phyloP scores from a whole-genome alignment of 1,140 invertebrate genomes.

The Catajapyx aquilonaris region DNA sequence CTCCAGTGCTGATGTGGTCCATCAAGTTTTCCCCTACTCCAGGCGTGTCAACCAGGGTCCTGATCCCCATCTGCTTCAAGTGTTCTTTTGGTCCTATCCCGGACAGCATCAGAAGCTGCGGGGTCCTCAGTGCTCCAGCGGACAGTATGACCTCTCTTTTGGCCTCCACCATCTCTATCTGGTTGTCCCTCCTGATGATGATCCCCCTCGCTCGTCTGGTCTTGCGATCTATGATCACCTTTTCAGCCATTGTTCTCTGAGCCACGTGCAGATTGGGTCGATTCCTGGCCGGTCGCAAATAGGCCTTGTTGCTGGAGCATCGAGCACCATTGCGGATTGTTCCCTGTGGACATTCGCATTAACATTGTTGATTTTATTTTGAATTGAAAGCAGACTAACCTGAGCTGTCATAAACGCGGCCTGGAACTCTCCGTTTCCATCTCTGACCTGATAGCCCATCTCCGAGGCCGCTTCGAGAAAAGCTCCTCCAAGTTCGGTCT shows the following conservation, averaged over 20 bases:
- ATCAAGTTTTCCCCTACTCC: too few species aligned
- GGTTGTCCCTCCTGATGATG: too few species aligned
- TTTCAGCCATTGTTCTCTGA: constrained; percentile 36
- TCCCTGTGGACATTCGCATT: too few species aligned
- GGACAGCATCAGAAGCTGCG: too few species aligned
- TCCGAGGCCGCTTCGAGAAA: constrained; percentile 15
- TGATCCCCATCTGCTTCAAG: too few species aligned
- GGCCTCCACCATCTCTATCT: too few species aligned
- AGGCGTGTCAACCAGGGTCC: too few species aligned
- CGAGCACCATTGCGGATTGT: constrained; percentile 36
- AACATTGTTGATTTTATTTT: too few species aligned
- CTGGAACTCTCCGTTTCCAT: constrained; percentile 61
- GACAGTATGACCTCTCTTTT: too few species aligned
- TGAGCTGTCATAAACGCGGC: constrained; percentile 69
- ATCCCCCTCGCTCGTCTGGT: constrained; percentile 27
- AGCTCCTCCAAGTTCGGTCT: constrained; percentile 14
- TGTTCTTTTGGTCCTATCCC: too few species aligned
- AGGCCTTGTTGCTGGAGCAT: constrained; percentile 37
- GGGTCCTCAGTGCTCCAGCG: too few species aligned
- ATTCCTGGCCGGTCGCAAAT: constrained; percentile 26
- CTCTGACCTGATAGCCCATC: constrained; percentile 29
- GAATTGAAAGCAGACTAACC: too few species aligned
- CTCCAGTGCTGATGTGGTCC: constrained; percentile 62
- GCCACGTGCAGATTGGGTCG: constrained; percentile 47
- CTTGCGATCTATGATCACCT: constrained; percentile 33